A percentile compares a stretch with the other conserved stretches of the same genome.
phyloP scores from a whole-genome alignment of 1,140 invertebrate species.

The Hyles euphorbiae region DNA sequence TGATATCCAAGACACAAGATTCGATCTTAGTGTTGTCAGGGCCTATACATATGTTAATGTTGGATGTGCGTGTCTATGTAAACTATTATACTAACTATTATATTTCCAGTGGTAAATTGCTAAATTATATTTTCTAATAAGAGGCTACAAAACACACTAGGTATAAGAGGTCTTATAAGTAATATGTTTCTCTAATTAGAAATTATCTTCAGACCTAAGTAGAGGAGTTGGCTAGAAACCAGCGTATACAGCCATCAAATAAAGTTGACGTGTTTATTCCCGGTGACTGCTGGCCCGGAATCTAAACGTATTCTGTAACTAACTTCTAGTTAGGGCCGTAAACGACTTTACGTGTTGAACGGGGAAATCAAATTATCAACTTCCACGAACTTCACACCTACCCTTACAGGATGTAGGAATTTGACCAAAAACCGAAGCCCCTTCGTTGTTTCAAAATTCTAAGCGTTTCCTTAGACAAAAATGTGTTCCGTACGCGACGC shows the following conservation, averaged over 20 bases:
- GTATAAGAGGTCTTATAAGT: too few species aligned
- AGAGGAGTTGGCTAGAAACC: not conserved
- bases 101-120: too few species aligned
- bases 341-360: constrained; percentile 68
- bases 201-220: too few species aligned
- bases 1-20: too few species aligned
- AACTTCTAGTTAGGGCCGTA: constrained; percentile 58
- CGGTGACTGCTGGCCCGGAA: constrained; percentile 33
- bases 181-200: too few species aligned
- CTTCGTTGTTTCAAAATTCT: constrained; percentile 59
- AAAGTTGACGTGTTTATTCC: constrained; percentile 35
- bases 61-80: too few species aligned
- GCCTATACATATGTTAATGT: too few species aligned
- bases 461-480: constrained; percentile 54
- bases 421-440: constrained; percentile 40
- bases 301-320: constrained; percentile 43
- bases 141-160: too few species aligned
- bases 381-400: constrained; percentile 55
- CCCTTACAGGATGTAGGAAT: constrained; percentile 46
- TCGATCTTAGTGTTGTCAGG: too few species aligned
- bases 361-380: constrained; percentile 71
- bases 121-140: too few species aligned
- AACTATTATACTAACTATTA: too few species aligned
- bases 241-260: constrained; percentile 20
- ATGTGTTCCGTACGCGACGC: constrained; percentile 49